Conservation (phyloP, 2,113 vertebrate genomes). For the Trogon melanurus region DNA sequence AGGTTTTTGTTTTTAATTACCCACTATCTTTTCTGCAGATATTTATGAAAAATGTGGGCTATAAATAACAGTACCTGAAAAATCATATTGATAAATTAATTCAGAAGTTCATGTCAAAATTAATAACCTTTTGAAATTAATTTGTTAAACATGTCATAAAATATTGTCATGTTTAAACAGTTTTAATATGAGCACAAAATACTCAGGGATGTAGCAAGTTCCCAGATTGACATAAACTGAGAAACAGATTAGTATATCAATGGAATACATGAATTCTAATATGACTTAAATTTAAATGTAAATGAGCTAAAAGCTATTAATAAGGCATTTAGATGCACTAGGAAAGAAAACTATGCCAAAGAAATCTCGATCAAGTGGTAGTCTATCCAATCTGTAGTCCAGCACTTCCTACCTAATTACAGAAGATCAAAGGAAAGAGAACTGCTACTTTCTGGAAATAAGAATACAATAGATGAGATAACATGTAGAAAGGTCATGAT, state of each 20-base stretch:
- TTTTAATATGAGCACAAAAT: neutral
- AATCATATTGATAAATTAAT: neutral
- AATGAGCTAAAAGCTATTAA: neutral
- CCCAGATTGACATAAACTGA: constrained; percentile 16
- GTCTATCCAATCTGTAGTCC: neutral
- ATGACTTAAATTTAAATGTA: constrained; percentile 34
- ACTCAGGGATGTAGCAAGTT: neutral
- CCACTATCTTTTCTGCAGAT: neutral
- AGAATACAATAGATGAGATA: neutral
- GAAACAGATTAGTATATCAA: constrained; percentile 10
- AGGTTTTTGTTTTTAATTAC: neutral
- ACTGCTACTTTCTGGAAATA: neutral
- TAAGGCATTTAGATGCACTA: neutral
- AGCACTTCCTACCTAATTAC: neutral
- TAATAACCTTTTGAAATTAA: neutral
- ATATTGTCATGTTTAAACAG: neutral
- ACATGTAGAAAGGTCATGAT: neutral
- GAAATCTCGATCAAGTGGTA: neutral
- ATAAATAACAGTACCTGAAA: neutral
- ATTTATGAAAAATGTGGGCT: neutral
- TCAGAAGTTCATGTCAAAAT: neutral
- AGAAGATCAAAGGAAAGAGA: neutral
- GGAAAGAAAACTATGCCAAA: neutral
- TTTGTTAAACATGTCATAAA: constrained; percentile 18
- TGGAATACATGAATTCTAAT: constrained; percentile 29